Evolutionary conservation across 2,113 vertebrate species (phyloP).

Genomic region (Hyaena hyaena): DNA sequence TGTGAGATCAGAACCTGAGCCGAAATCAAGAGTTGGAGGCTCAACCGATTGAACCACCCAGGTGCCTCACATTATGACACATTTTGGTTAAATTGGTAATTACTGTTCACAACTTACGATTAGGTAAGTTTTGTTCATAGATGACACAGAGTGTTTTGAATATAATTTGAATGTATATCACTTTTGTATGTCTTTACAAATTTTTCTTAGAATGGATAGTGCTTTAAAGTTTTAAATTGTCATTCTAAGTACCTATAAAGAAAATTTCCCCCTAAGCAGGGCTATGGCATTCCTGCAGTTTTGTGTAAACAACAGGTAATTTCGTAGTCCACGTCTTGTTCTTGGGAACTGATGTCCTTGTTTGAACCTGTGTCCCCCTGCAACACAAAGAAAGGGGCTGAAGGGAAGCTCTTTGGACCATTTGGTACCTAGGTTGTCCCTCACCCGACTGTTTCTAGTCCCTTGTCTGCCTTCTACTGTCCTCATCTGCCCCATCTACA

Average conservation of each 20-base stretch:
- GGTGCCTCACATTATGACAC: neutral
- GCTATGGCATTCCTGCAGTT: neutral
- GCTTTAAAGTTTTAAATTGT: neutral
- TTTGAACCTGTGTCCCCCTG: neutral
- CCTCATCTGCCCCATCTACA: too few relatives aligned
- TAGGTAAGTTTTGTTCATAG: neutral
- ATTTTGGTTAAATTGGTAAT: neutral
- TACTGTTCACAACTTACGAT: neutral
- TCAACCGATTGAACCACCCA: too few relatives aligned
- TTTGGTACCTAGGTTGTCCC: too few relatives aligned
- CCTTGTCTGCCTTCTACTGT: too few relatives aligned
- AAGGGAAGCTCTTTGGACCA: neutral
- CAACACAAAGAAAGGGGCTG: neutral
- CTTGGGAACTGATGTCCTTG: neutral
- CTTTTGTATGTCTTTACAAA: neutral
- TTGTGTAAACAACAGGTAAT: neutral
- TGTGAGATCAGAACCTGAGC: too few relatives aligned
- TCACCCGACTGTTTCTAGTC: too few relatives aligned
- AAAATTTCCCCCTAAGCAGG: too few relatives aligned
- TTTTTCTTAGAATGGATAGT: neutral
- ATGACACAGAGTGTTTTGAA: neutral
- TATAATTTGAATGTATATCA: neutral
- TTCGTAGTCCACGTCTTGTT: accelerated
- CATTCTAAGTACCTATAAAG: neutral
- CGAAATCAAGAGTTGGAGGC: too few relatives aligned